These are phyloP conservation scores for Helobdella robusta DNA, from an alignment of 2,888 invertebrate species.

Conservation along the genomic window DNA sequence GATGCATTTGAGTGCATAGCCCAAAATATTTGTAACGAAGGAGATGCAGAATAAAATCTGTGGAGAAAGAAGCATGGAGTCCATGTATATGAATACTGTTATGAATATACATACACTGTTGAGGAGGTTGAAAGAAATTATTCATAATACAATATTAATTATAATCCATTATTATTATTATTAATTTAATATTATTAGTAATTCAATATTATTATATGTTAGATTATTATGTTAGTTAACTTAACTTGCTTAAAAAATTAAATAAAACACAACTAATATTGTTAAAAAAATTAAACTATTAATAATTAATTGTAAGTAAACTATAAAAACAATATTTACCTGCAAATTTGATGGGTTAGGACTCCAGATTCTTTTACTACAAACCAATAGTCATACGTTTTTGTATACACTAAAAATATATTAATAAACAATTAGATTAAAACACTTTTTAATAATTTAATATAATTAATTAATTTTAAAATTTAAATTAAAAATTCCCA, in stretches of 20 bases:
- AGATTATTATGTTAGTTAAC: too few species aligned
- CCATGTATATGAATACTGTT: conserved; percentile 44
- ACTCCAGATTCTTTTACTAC: conserved; percentile 67
- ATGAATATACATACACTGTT: conserved; percentile 46
- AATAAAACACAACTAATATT: too few species aligned
- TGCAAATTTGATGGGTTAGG: conserved; percentile 69
- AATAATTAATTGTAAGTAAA: neutral
- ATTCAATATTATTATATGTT: too few species aligned
- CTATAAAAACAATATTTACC: conserved; percentile 37
- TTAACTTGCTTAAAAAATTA: too few species aligned
- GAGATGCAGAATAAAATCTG: conserved; percentile 41
- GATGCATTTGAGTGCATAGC: too few species aligned
- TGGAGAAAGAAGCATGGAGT: conserved; percentile 40
- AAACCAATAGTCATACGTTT: conserved; percentile 62
- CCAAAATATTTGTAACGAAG: conserved; percentile 42
- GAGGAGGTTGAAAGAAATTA: neutral
- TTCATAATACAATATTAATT: neutral
- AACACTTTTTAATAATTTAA: neutral
- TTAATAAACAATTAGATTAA: neutral
- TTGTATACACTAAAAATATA: conserved; percentile 57
- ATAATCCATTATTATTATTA: neutral
- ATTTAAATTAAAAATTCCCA: neutral
- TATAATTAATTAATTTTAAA: conserved; percentile 6
- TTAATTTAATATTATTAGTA: too few species aligned
- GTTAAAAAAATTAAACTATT: too few species aligned